Conservation (phyloP, 2,888 invertebrate genomes). For the Schizaphis graminum region DNA sequence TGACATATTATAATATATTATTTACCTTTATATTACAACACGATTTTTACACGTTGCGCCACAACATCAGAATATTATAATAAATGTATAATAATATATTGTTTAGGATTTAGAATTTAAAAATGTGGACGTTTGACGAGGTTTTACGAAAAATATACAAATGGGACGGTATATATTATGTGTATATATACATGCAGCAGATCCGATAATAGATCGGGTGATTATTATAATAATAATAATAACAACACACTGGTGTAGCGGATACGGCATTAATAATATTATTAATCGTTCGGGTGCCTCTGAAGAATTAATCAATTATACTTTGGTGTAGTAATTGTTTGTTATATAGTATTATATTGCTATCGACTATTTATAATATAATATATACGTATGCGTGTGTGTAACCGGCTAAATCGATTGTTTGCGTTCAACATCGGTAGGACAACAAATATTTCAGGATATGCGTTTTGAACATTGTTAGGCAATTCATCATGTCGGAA, state of each 20-base stretch:
- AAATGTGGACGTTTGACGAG: neutral
- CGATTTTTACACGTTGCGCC: neutral
- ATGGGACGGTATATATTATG: neutral
- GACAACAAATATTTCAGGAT: neutral
- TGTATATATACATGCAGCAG: neutral
- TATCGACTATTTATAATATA: neutral
- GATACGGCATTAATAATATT: slow-evolving; percentile 22
- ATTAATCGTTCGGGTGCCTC: slow-evolving; percentile 23
- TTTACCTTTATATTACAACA: neutral
- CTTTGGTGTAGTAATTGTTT: neutral
- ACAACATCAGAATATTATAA: neutral
- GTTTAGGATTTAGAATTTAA: neutral
- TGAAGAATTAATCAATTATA: slow-evolving; percentile 14
- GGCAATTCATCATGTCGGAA: slow-evolving; percentile 51
- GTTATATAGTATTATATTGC: neutral
- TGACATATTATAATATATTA: neutral
- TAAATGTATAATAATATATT: neutral
- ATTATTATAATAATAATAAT: neutral
- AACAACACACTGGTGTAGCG: neutral
- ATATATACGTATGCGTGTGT: neutral
- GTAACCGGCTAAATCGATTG: neutral
- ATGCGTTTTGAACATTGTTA: slow-evolving; percentile 1
- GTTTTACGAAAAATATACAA: neutral
- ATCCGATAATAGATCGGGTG: neutral
- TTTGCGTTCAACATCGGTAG: neutral